A percentile compares a stretch with the other conserved stretches of the same genome.
Conservation (phyloP, 2,797 vertebrate species). For the Carapus acus region DNA sequence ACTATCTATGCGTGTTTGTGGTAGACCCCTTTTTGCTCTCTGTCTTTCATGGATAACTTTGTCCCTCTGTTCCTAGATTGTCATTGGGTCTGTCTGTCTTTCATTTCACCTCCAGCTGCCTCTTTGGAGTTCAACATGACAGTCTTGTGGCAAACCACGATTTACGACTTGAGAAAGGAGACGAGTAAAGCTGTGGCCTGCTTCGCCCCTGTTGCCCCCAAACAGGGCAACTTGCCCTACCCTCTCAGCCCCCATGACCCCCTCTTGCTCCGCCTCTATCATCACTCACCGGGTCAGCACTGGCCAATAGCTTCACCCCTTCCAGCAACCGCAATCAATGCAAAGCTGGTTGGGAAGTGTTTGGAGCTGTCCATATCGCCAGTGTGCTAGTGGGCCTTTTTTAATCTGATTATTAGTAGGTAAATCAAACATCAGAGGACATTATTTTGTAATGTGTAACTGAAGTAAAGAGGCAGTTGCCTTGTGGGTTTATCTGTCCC, state of each 20-base stretch:
- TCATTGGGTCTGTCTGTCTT: constrained; percentile 43
- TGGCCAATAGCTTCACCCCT: constrained; percentile 59
- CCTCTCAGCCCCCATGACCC: constrained; percentile 12
- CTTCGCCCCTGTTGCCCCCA: constrained; percentile 35
- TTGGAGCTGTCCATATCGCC: constrained; percentile 52
- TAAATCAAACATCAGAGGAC: constrained; percentile 56
- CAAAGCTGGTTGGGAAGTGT: constrained; percentile 56
- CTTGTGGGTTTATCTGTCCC: constrained; percentile 35
- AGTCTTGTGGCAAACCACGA: constrained; percentile 43
- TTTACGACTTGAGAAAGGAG: constrained; percentile 63
- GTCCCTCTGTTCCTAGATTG: constrained; percentile 32
- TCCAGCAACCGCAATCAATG: constrained; percentile 55
- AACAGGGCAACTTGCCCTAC: constrained; percentile 24
- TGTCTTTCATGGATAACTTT: constrained; percentile 31
- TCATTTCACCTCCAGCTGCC: constrained; percentile 65
- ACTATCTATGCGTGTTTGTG: constrained; percentile 28
- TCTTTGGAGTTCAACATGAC: constrained; percentile 44
- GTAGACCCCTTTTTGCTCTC: constrained; percentile 14
- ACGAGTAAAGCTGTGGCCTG: constrained; percentile 26
- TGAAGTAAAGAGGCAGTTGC: constrained; percentile 31
- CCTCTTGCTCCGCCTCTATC: constrained; percentile 40
- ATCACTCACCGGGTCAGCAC: constrained; percentile 43
- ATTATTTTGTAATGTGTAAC: constrained; percentile 46
- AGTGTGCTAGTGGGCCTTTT: constrained; percentile 46
- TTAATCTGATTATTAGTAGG: constrained; percentile 36